phyloP scores from a whole-genome alignment of 2,113 vertebrate species.

The Microtus montanus region DNA sequence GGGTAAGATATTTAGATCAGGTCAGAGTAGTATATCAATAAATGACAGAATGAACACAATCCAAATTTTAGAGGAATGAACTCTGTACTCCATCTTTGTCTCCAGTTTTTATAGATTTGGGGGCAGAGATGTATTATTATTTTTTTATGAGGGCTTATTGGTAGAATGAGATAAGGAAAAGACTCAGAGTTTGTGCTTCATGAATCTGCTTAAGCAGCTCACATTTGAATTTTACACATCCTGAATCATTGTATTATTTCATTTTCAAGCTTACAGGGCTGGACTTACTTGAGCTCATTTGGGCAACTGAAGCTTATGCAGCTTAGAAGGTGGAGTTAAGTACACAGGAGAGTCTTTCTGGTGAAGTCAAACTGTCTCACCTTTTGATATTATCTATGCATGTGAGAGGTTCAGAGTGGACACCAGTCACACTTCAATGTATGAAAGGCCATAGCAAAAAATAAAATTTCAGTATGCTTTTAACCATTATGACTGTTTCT shows the following conservation, averaged over 20 bases:
- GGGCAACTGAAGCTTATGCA: not conserved
- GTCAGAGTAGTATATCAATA: not conserved
- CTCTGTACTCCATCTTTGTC: not conserved
- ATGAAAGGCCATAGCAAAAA: not conserved
- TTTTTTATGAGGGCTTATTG: not conserved
- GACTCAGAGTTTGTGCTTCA: not conserved
- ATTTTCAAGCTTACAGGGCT: not conserved
- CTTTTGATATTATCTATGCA: not conserved
- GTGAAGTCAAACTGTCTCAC: not conserved
- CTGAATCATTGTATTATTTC: not conserved
- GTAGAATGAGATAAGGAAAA: not conserved
- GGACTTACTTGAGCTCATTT: not conserved
- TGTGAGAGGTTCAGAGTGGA: not conserved
- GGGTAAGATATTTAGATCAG: not conserved
- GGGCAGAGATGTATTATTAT: not conserved
- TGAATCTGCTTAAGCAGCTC: not conserved
- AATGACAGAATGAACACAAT: not conserved
- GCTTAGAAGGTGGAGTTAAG: not conserved
- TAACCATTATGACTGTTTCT: no score
- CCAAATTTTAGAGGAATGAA: constrained; percentile 15
- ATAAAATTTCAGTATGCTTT: not conserved
- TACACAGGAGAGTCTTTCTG: not conserved
- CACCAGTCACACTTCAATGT: not conserved
- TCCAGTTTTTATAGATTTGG: not conserved
- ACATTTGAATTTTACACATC: not conserved